Conservation (phyloP, 2,113 vertebrate species). For the Chauna torquata region DNA sequence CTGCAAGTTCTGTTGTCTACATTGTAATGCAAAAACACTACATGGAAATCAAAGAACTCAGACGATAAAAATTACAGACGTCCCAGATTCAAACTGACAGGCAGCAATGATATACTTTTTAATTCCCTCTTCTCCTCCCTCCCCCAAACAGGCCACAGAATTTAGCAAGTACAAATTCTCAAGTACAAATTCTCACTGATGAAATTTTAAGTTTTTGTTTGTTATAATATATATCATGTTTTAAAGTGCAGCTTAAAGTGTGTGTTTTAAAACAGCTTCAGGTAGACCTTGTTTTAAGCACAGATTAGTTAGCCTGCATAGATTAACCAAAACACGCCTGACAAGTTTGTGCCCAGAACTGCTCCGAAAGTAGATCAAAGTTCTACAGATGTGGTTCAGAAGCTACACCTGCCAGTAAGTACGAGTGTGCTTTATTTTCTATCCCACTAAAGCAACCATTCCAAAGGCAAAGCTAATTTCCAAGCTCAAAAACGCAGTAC, state of each 20-base stretch:
- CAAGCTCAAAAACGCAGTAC: background rate
- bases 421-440: background rate
- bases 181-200: background rate
- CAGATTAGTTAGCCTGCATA: background rate
- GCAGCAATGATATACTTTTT: background rate
- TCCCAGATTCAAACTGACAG: background rate
- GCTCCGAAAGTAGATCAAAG: slow-evolving; percentile 34
- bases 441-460: background rate
- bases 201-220: background rate
- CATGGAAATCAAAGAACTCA: background rate
- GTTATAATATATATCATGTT: background rate
- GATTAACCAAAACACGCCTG: slow-evolving; percentile 10
- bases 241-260: background rate
- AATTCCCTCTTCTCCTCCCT: background rate
- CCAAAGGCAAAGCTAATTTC: background rate
- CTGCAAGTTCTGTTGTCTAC: slow-evolving; percentile 47
- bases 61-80: background rate
- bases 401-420: background rate
- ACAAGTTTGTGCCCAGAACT: background rate
- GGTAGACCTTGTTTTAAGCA: slow-evolving; percentile 11
- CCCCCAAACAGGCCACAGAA: background rate
- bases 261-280: background rate
- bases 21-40: slow-evolving; percentile 48
- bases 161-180: background rate
- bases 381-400: slow-evolving; percentile 1